Base-by-base conservation (phyloP, 2,888 invertebrate species). In the Xestia ashworthii region DNA sequence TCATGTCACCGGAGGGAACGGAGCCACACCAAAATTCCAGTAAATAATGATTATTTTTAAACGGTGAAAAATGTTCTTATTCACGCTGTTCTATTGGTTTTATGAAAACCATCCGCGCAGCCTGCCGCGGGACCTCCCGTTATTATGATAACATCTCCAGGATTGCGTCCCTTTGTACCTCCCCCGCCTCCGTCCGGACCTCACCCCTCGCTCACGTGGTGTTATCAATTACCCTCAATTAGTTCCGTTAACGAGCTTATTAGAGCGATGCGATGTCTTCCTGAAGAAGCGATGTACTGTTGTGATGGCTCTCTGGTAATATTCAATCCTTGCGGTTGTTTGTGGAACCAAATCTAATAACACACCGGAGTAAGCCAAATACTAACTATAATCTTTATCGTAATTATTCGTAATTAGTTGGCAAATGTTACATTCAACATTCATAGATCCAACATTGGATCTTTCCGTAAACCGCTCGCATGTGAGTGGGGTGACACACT, bases 171-270 rank as follows among this genome's bases (percentile, higher is more conserved):
- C 11, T 53, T 55, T 38, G 32, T 19, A 14, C 16, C 44, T 5
- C 19, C 44, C 12, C 32, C 25, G 5, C 4, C 9, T 11, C 19
- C 19, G 16, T 44, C 25, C 55, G 5, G 67, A 65, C 38, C 8
- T 50, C 46, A 6, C 41, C 22, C 32, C 25, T 25, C 66, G 12
- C 19, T n/a, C 71, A 60, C 71, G 66, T 68, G 71, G 50, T 38
- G 50, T 82, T 78, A 80, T 78, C 78, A 82, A 78, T 80, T 78
- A 73, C 70, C 71, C 58, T 50, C 76, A 80, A 85, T 82, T 80
- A 76, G 76, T 68, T 72, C 48, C 58, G 67, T 62, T 80, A 75
- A 68, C 76, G 67, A 80, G 74, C 50, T 67, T 64, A 62, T 77
- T 67, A 68, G 65, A 48, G n/a, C 65, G 25, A 65, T 50, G 3